Base-by-base conservation (phyloP, 2,888 invertebrate genomes). In the Drosophila villosipedis region DNA sequence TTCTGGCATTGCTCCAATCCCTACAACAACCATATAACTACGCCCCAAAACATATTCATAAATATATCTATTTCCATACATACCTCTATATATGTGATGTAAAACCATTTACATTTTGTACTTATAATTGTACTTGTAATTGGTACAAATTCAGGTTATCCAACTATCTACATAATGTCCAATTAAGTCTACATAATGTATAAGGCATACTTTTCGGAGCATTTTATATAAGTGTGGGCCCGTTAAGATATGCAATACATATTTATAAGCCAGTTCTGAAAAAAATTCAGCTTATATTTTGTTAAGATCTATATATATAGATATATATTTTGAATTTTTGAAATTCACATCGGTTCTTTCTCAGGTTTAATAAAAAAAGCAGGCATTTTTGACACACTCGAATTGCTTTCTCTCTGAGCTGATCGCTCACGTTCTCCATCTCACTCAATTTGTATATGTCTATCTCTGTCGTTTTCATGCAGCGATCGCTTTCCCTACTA, bases 401-500 rank as follows among this genome's bases (percentile, higher is more conserved):
- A 25, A 22, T 16, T n/a, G 14, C 4, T 30, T 37, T 35, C n/a
- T 25, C 6, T 55, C 25, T 30, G 30, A 30, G 28, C 28, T 22
- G 14, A 64, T 22, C 41, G 19, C 25, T 31, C 4, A 30, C 4
- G 28, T 14, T 49, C 5, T 25, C 37, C 3, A 16, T 60, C 31
- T 50, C 33, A 3, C 14, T 47, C 30, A 22, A 25, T 10, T 49
- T 22, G 22, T 28, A 3, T 41, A 41, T 30, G 3, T 37, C 28
- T 28, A 16, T 28, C 28, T 12, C n/a, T 62, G 3, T 76, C 52
- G 49, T 22, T 63, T 78, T 39, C 14, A 19, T 80, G 64, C 74
- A 98, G 98, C 5, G 97, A 97, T 91, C 96, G 96, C 72, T 98
- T 97, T 93, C 97, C 97, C 0, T 98, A 95, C 92, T 98, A 97